These are phyloP conservation scores for Gonatopus flavifemur DNA, from an alignment of 1,140 invertebrate genomes.

Conservation along the genomic window DNA sequence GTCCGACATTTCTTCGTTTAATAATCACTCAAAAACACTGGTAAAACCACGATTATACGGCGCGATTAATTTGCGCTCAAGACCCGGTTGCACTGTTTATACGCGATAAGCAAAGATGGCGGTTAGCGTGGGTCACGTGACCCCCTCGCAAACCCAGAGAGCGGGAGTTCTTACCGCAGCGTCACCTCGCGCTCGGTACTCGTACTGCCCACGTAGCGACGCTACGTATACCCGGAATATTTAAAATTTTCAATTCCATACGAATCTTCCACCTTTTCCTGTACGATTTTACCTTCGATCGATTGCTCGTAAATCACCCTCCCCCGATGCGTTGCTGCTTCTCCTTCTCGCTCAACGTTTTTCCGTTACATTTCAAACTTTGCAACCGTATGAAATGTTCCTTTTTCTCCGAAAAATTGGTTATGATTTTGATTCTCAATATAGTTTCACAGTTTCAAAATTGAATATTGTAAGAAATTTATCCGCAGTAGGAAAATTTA, in stretches of 20 bases:
- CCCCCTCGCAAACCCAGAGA: conserved; percentile 43
- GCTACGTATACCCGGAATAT: conserved; percentile 3
- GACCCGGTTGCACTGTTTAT: conserved; percentile 58
- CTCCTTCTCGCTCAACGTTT: no score
- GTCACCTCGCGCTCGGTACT: conserved; percentile 21
- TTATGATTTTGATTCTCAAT: no score
- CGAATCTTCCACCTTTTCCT: not conserved
- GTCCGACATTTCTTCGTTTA: conserved; percentile 54
- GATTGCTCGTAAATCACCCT: no score
- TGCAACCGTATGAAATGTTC: no score
- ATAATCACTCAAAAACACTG: conserved; percentile 53
- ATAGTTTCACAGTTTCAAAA: no score
- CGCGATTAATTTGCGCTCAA: conserved; percentile 44
- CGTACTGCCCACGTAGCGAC: conserved; percentile 37
- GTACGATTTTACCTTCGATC: no score
- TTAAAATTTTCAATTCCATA: conserved; percentile 4
- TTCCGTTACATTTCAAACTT: no score
- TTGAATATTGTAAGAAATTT: no score
- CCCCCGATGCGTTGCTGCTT: no score
- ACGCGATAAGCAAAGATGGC: conserved; percentile 60
- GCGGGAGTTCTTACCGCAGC: conserved; percentile 40
- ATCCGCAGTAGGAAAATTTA: no score
- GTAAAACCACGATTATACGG: conserved; percentile 44
- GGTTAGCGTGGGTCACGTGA: conserved; percentile 63
- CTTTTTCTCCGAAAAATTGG: no score